These are phyloP conservation scores for Drosophila novamexicana DNA, from an alignment of 1,140 invertebrate genomes.

Conservation along the genomic window DNA sequence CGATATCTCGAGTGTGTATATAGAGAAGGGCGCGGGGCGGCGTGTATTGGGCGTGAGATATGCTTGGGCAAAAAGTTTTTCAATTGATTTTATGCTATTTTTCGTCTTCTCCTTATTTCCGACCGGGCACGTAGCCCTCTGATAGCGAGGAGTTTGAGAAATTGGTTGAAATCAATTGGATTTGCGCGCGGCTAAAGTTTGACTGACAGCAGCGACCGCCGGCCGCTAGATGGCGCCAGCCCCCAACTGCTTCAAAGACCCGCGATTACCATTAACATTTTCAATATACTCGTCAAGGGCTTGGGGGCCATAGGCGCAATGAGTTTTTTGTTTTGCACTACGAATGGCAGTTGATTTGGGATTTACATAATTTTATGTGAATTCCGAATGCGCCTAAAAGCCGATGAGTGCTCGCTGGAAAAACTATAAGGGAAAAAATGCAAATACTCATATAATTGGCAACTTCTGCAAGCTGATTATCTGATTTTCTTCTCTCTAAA, in stretches of 20 bases:
- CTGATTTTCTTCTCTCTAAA: neutral
- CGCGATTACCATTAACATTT: conserved; percentile 67
- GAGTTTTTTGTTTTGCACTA: conserved; percentile 33
- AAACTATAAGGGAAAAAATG: conserved; percentile 27
- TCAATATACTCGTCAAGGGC: conserved; percentile 50
- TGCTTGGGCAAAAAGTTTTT: conserved; percentile 64
- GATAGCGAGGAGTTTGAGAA: conserved; percentile 61
- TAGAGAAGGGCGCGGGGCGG: conserved; percentile 16
- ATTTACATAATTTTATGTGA: conserved; percentile 65
- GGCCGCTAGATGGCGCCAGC: conserved; percentile 32
- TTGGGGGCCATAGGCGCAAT: conserved; percentile 35
- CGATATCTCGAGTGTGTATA: conserved; percentile 59
- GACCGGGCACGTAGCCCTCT: conserved; percentile 56
- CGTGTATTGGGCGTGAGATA: conserved; percentile 59
- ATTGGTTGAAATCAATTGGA: conserved; percentile 82
- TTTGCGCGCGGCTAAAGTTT: conserved; percentile 58
- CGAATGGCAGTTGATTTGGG: conserved; percentile 37
- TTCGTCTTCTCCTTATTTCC: conserved; percentile 62
- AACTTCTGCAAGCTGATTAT: neutral
- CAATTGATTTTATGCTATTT: conserved; percentile 78
- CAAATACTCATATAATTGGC: conserved; percentile 1
- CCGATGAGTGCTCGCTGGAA: neutral
- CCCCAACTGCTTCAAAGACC: no score
- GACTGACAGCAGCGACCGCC: conserved; percentile 49
- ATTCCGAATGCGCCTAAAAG: neutral